phyloP scores from a whole-genome alignment of 2,113 vertebrate species.

The Dinomys branickii region DNA sequence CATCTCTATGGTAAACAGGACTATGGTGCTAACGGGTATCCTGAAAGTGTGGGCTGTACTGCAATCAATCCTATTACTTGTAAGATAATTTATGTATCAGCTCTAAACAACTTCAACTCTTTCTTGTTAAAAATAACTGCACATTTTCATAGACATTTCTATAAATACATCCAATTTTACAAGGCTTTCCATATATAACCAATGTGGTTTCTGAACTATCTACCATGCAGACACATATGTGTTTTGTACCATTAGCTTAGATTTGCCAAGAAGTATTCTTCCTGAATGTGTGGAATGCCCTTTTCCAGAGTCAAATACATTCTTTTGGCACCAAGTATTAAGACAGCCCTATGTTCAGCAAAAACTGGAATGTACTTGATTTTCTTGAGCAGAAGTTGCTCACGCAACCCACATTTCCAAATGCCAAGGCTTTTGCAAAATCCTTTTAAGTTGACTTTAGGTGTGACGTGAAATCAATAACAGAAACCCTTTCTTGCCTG shows the following conservation, averaged over 20 bases:
- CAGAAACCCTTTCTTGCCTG: background rate
- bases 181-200: constrained; percentile 68
- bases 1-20: too few relatives aligned
- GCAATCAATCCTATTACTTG: constrained; percentile 48
- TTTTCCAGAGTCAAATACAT: constrained; percentile 73
- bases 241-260: constrained; percentile 45
- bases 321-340: constrained; percentile 68
- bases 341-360: constrained; percentile 51
- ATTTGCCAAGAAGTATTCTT: constrained; percentile 70
- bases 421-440: constrained; percentile 41
- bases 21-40: background rate
- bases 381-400: constrained; percentile 57
- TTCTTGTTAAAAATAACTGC: constrained; percentile 76
- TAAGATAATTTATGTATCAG: constrained; percentile 57
- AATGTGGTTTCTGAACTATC: constrained; percentile 61
- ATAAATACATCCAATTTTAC: constrained; percentile 73
- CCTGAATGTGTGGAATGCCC: constrained; percentile 72
- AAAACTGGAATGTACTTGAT: constrained; percentile 65
- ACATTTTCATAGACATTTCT: constrained; percentile 66
- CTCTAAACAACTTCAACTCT: constrained; percentile 45
- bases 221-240: constrained; percentile 65
- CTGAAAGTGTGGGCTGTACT: background rate
- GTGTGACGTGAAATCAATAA: constrained; percentile 10
- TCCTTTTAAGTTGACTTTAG: constrained; percentile 51
- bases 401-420: constrained; percentile 60